Evolutionary conservation across 2,113 vertebrate species (phyloP), one percentile per base, ranked within the genome.

Genomic region (Indicator indicator): DNA sequence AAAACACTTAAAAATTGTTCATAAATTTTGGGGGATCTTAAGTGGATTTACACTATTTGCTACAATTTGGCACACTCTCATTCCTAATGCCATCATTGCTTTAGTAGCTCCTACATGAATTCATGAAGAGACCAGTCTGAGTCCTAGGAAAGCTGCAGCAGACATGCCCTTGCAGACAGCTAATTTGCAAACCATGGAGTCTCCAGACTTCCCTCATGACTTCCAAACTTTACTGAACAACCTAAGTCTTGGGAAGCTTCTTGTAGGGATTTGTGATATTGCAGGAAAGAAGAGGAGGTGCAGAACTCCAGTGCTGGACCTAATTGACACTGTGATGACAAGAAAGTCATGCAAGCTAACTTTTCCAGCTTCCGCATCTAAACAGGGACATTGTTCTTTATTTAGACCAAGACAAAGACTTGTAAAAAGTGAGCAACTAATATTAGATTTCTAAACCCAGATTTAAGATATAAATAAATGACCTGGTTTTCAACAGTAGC

Each of bases 381-480:
- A 86, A 89, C 5, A 86, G 27, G 23, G 20, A 74, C 12, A 30
- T 40, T 0, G 0, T 42, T 94, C 73, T 36, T 88, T 76, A 60
- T 78, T 93, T 94, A 90, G 68, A 87, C 33, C 8, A 82, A 33
- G 38, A 56, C 32, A 85, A 93, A 84, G 64, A 69, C 54, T 60
- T 68, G 27, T 67, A 63, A 82, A 91, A 88, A 92, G 73, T 58
- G 7, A 89, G 54, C 21, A 65, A 59, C 58, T 83, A 77, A 90
- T 80, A 75, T 72, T 87, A 93, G 71, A n/a, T 18, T 92, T 72
- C 69, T 62, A 87, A 89, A 90, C 72, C 28, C 9, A 72, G 27
- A 83, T 67, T 83, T 86, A 76, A 80, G 77, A 62, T 79, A 90
- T 77, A 95, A 94, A 95, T 89, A 91, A 83, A 69, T 78, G 42